A percentile compares a stretch with the other conserved stretches of the same genome.
Conservation (phyloP, 2,888 invertebrate genomes). For the Drosophila hamatofila region DNA sequence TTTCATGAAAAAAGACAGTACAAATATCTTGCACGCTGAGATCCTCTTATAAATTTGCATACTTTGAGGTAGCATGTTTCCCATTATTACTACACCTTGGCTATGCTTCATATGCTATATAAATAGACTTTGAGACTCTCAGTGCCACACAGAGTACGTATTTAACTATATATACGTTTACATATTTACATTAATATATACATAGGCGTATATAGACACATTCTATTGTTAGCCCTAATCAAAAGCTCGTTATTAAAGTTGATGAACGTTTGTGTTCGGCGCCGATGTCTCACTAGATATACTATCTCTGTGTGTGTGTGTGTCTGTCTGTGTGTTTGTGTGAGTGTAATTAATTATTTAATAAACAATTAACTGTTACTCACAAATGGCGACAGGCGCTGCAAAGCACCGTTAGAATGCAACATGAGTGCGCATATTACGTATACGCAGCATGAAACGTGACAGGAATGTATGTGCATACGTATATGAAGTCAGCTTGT, state of each 20-base stretch:
- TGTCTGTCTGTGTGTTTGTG: conserved; percentile 6
- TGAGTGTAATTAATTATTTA: conserved; percentile 69
- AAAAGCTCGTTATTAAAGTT: conserved; percentile 61
- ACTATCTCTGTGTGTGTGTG: background rate
- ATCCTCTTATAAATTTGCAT: background rate
- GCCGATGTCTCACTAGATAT: conserved; percentile 31
- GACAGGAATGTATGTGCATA: conserved; percentile 3
- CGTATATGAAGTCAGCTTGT: background rate
- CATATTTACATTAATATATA: background rate
- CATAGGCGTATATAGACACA: background rate
- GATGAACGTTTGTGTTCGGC: conserved; percentile 34
- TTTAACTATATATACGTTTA: background rate
- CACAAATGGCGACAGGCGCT: conserved; percentile 26
- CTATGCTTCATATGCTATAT: background rate
- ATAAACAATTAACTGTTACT: conserved; percentile 67
- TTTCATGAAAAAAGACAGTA: too few relatives aligned
- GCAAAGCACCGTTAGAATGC: conserved; percentile 64
- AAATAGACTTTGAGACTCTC: background rate
- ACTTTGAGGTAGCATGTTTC: background rate
- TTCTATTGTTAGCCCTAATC: conserved; percentile 48
- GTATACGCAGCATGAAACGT: conserved; percentile 39
- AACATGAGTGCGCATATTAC: conserved; percentile 38
- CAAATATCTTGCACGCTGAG: background rate
- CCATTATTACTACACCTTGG: background rate
- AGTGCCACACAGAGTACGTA: background rate